Conservation (phyloP, 2,113 vertebrate species). For the Polyodon spathula region DNA sequence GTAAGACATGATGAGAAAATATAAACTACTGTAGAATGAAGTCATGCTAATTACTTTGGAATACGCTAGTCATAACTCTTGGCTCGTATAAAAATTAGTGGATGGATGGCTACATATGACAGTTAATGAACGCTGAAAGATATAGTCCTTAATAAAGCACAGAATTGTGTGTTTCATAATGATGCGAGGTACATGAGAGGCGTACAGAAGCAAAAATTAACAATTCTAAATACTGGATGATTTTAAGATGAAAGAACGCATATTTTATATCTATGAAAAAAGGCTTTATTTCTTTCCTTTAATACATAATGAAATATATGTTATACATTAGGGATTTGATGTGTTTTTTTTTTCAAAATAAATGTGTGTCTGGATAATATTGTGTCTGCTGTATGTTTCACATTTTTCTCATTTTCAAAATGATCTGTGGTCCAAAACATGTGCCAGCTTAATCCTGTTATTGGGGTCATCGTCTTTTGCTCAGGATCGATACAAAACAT, state of each 20-base stretch:
- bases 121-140: background rate
- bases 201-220: background rate
- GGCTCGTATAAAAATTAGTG: background rate
- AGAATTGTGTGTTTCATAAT: background rate
- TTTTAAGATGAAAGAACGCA: constrained; percentile 50
- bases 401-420: background rate
- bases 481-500: constrained; percentile 28
- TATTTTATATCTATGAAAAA: constrained; percentile 37
- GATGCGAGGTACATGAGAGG: background rate
- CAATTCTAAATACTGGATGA: constrained; percentile 43
- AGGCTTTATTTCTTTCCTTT: constrained; percentile 40
- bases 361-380: background rate
- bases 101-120: background rate
- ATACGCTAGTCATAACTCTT: background rate
- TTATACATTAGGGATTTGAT: background rate
- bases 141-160: background rate
- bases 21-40: background rate
- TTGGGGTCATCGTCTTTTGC: constrained; percentile 65
- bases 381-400: background rate
- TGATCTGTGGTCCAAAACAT: constrained; percentile 34
- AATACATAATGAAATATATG: constrained; percentile 52
- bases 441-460: constrained; percentile 60
- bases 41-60: background rate
- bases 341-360: constrained; percentile 1
- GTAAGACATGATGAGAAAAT: background rate